These are phyloP conservation scores for Ophion ventricosus DNA, from an alignment of 2,888 invertebrate species.

Conservation along the genomic window DNA sequence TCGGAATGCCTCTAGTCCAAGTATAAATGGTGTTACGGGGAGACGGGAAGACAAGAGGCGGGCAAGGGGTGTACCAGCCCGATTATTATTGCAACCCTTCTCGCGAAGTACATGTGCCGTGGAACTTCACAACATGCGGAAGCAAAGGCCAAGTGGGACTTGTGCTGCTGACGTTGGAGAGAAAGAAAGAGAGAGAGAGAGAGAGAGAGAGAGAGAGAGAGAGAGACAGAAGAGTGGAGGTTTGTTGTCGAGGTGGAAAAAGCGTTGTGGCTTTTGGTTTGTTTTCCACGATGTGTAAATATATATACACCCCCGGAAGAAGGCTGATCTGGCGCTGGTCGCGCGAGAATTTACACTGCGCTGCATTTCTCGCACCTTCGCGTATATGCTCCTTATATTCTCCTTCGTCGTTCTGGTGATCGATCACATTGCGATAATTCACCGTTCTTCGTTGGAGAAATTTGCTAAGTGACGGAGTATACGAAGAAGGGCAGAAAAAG, in stretches of 20 bases:
- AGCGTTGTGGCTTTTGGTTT: constrained; percentile 36
- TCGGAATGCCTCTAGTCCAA: not conserved
- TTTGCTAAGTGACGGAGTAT: not conserved
- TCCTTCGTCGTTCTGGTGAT: not conserved
- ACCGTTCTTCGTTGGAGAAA: not conserved
- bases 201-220: not conserved
- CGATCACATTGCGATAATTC: constrained; percentile 16
- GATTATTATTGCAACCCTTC: constrained; percentile 78
- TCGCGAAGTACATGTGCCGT: constrained; percentile 76
- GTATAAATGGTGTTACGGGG: not conserved
- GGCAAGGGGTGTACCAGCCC: constrained; percentile 61
- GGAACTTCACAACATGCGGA: constrained; percentile 74
- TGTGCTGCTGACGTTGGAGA: not conserved
- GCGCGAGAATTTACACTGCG: constrained; percentile 7
- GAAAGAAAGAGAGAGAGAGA: no score
- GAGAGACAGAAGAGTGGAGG: constrained; percentile 1
- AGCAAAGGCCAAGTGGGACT: constrained; percentile 68
- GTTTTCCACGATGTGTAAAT: constrained; percentile 5
- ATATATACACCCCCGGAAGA: not conserved
- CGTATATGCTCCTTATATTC: not conserved
- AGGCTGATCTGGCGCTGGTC: constrained; percentile 22
- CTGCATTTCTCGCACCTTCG: constrained; percentile 22
- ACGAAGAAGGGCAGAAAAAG: not conserved
- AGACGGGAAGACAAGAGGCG: not conserved
- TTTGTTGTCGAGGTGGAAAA: constrained; percentile 27